Conservation (phyloP, 2,797 vertebrate species). For the Falco novaeseelandiae region DNA sequence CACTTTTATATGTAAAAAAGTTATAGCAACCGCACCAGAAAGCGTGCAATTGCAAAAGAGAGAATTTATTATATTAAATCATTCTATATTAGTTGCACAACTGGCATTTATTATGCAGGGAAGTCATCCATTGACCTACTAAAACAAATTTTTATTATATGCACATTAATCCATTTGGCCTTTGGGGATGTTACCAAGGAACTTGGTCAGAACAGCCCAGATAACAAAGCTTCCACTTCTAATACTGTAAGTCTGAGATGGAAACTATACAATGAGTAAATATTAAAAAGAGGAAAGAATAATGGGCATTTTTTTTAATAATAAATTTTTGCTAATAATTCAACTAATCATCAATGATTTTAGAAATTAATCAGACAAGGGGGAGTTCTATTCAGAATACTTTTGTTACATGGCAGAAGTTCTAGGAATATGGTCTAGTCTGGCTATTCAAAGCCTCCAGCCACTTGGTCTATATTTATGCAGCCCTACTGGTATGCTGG, state of each 20-base stretch:
- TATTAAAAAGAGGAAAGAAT: background rate
- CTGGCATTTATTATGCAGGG: background rate
- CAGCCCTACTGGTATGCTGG: background rate
- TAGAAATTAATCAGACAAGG: rapidly evolving
- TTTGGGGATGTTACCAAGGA: background rate
- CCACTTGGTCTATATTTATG: background rate
- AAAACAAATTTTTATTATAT: background rate
- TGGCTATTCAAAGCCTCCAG: background rate
- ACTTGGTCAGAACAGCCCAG: background rate
- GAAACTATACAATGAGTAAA: background rate
- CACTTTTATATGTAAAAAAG: background rate
- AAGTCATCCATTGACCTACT: background rate
- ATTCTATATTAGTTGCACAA: background rate
- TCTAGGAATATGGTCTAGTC: background rate
- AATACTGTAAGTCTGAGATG: background rate
- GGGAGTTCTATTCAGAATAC: background rate
- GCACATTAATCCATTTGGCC: background rate
- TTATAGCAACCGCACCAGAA: background rate
- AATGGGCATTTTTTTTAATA: background rate
- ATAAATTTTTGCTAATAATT: background rate
- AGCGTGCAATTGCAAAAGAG: background rate
- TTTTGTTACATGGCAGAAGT: background rate
- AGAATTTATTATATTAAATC: background rate
- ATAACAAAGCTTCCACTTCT: background rate
- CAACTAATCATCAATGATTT: background rate